These are phyloP conservation scores for Callospermophilus lateralis DNA, from an alignment of 2,113 vertebrate genomes.

Conservation along the genomic window DNA sequence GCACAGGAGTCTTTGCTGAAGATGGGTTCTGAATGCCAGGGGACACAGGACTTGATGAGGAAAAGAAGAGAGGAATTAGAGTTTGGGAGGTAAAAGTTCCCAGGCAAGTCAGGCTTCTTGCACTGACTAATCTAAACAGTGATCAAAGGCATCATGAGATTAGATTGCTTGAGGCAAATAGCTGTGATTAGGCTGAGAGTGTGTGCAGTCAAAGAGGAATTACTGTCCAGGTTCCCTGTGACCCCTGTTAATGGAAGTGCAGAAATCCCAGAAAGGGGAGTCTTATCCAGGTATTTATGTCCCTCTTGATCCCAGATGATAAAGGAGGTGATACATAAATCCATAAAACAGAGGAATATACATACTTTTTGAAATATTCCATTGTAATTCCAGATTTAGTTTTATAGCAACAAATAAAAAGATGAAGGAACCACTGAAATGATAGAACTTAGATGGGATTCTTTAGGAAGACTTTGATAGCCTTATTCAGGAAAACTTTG, in stretches of 20 bases:
- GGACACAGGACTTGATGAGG: background rate
- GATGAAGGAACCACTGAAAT: background rate
- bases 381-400: constrained; percentile 34
- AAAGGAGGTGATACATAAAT: constrained; percentile 17
- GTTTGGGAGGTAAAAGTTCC: background rate
- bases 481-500: background rate
- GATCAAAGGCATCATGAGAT: background rate
- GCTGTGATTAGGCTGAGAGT: background rate
- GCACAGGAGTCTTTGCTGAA: background rate
- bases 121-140: background rate
- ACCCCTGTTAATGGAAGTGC: background rate
- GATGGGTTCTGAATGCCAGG: constrained; percentile 12
- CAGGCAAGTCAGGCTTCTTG: constrained; percentile 1
- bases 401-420: constrained; percentile 34
- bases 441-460: background rate
- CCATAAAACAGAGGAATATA: constrained; percentile 21
- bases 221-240: background rate
- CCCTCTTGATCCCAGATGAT: background rate
- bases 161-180: background rate
- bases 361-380: constrained; percentile 10
- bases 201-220: background rate
- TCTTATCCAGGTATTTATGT: background rate
- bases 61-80: background rate
- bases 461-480: background rate
- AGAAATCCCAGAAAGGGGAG: background rate